Evolutionary conservation across 2,888 invertebrate species (phyloP), one percentile per base, ranked within the genome.

Genomic region (Tenthredo distinguenda): DNA sequence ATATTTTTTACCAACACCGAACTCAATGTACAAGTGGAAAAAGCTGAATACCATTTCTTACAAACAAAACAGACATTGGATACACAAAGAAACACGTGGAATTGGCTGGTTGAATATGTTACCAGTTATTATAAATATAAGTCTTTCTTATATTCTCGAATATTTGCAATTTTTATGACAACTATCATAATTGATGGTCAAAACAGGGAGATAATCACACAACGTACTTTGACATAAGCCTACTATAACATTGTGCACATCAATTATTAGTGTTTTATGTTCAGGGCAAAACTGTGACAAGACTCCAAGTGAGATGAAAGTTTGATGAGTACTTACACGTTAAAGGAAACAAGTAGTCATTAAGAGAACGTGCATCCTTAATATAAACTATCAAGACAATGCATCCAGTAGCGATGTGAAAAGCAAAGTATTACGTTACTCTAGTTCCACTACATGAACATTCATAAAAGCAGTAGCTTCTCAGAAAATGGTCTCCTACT

Each of bases 361-460:
- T 89, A 91, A 89, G 85, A 85, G 86, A 85, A 79, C 72, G 85
- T 84, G 86, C 87, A 85, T 88, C 86, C 89, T 91, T 92, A 91
- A 92, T 93, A 93, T 93, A 93, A 93, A 90, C 91, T 92, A 91
- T 88, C 43, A 83, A 87, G 87, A 92, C 91, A 93, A 93, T 90
- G 91, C 89, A 89, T 87, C 87, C 90, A 90, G 87, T 86, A 84
- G 90, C 90, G 92, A 89, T 92, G 90, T 89, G 90, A 90, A 87
- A 90, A 86, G 87, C 87, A 88, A 83, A 86, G 86, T 91, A 91
- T 93, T 90, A 87, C 84, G 88, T 93, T 92, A 91, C 93, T 87
- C 26, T 26, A 74, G 91, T 92, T 91, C 89, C 88, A 92, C 90
- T 90, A 62, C 77, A 86, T 87, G 91, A 92, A 86, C 91, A 91